Base-by-base conservation (phyloP, 2,113 vertebrate genomes). In the Bombycilla garrulus region DNA sequence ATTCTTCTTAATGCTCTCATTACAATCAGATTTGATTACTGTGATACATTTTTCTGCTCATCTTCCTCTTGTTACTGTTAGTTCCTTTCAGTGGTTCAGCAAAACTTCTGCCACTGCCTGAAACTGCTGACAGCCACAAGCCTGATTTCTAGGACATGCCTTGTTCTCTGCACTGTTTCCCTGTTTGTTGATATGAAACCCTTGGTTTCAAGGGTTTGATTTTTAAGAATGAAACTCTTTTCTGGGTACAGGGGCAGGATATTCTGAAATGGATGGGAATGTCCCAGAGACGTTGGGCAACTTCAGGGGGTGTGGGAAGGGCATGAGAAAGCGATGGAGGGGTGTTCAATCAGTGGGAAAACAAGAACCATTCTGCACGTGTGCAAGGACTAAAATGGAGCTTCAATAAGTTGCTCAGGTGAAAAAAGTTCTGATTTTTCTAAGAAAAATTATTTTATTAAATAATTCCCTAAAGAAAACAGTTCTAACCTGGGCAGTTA, bases 171-270 rank as follows among this genome's bases (percentile, higher is more conserved):
- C 31, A 13, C 44, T 35, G 56, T 74, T 97, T 88, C 82, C 72
- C 36, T 71, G 21, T 90, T 86, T 58, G 69, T 42, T 38, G 56
- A 44, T 24, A 38, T 16, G 58, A 20, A 93, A 54, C 29, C 71
- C 33, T 88, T 62, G 83, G 79, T 42, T 82, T 82, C 71, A 71
- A 60, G 19, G 15, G 71, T 31, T 51, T 93, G 58, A 81, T 77
- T 92, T 92, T 88, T 96, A 94, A 96, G 90, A 95, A 70, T 71
- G 72, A 96, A 96, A 96, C 88, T 94, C 47, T 29, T n/a, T 28
- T 8, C 44, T 74, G 67, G 22, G 60, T 54, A 83, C 42, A 23
- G 0, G 0, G 78, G 31, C 25, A 80, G 18, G 45, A 85, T 81
- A 51, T 73, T 62, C 61, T 81, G 69, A 19, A 61, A 38, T 22